phyloP scores from a whole-genome alignment of 2,797 vertebrate genomes.

The Anguilla megastoma region DNA sequence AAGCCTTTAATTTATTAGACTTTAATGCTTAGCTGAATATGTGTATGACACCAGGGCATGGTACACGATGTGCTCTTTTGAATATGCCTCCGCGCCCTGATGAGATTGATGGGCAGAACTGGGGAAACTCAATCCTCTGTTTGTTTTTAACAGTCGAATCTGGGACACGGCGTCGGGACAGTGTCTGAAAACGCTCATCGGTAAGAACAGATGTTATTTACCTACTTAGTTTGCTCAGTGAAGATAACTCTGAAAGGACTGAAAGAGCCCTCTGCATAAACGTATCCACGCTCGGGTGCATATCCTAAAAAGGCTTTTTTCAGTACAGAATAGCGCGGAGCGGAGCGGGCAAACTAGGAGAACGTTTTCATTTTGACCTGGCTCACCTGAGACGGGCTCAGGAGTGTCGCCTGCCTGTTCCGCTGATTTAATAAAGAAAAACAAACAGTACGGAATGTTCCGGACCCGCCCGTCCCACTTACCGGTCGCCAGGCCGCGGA shows the following conservation, averaged over 20 bases:
- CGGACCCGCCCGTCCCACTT: not conserved
- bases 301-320: not conserved
- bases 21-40: not conserved
- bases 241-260: not conserved
- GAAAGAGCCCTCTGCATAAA: not conserved
- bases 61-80: not conserved
- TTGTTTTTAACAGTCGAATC: slow-evolving; percentile 80
- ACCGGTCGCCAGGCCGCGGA: not conserved
- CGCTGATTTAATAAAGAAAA: not conserved
- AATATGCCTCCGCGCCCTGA: not conserved
- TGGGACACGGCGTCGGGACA: slow-evolving; percentile 99
- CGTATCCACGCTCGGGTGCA: not conserved
- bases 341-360: not conserved
- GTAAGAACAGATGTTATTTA: slow-evolving; percentile 67
- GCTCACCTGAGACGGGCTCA: not conserved
- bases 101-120: not conserved
- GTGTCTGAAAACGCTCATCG: slow-evolving; percentile 98
- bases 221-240: not conserved
- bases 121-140: not conserved
- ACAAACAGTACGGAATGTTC: not conserved
- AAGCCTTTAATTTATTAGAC: not conserved
- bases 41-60: not conserved
- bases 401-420: not conserved
- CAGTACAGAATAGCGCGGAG: not conserved
- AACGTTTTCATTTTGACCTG: not conserved